Conservation (phyloP, 2,888 invertebrate species). For the Lasioglossum leucozonium region DNA sequence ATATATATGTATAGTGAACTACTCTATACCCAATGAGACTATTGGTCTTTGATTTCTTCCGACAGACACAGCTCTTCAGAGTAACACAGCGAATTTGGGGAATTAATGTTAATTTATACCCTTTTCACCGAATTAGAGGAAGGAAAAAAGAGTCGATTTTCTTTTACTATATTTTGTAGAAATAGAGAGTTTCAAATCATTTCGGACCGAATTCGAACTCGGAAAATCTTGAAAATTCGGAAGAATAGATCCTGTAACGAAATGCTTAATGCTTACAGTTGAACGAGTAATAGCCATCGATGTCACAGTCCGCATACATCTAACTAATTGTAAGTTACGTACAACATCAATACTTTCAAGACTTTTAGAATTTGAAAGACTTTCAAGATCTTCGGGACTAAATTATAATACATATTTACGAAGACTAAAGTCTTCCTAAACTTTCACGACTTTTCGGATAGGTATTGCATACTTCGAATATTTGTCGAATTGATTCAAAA, state of each 20-base stretch:
- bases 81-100: not conserved
- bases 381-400: not conserved
- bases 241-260: not conserved
- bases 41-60: not conserved
- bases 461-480: not conserved
- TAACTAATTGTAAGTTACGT: not conserved
- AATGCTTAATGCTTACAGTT: not conserved
- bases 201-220: not conserved
- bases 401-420: not conserved
- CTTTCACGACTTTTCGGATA: not conserved
- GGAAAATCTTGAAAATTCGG: not conserved
- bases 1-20: no score
- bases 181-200: not conserved
- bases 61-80: not conserved
- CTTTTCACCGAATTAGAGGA: not conserved
- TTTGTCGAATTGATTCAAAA: not conserved
- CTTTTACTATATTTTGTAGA: no score
- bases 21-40: not conserved
- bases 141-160: no score
- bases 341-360: slow-evolving; percentile 3
- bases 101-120: not conserved
- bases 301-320: not conserved
- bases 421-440: not conserved
- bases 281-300: not conserved
- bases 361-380: not conserved